Base-by-base conservation (phyloP, 2,797 vertebrate species). In the Meriones psammophilus region DNA sequence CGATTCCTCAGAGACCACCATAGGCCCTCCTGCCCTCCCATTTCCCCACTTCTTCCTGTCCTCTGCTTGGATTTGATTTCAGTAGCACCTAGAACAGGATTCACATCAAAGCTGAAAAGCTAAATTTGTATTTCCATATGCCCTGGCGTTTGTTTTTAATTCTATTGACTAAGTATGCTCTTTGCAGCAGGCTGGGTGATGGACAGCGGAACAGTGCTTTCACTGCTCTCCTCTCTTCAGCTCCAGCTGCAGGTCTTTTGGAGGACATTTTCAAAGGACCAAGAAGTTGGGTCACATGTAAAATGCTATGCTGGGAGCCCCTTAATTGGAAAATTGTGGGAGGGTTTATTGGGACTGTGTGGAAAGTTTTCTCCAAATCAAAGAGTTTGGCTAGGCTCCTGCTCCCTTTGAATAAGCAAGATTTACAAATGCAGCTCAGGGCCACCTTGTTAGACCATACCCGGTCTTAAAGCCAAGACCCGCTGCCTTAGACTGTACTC, bases 81-180 rank as follows among this genome's bases (percentile, higher is more conserved):
- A 60, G 60, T 86, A 96, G 89, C 94, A 95, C 94, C 93, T 91
- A 56, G 92, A 97, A 96, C 88, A 94, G 95, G 42, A 91, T 91
- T 94, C 86, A 83, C 88, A 97, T 94, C 91, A 95, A 97, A 96
- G 58, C 96, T 88, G 97, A 95, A 78, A 84, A 89, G 96, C 97
- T 97, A 97, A 94, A 98, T 97, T 97, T 97, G 97, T 96, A 96
- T 94, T 77, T 86, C 92, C 95, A 91, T 90, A 88, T 95, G 83
- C 97, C 96, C 92, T 68, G 74, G 94, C 93, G 84, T 97, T 98
- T 97, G 97, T 96, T 94, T 97, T 97, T 97, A 98, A 97, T 97
- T 97, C 79, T 95, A 94, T 97, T 97, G 97, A 97, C 96, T 93
- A 95, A 94, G 92, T 96, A 92, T 97, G 95, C 96, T 95, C 56